Evolutionary conservation across 2,888 invertebrate species (phyloP).

Genomic region (Seladonia tumulorum): DNA sequence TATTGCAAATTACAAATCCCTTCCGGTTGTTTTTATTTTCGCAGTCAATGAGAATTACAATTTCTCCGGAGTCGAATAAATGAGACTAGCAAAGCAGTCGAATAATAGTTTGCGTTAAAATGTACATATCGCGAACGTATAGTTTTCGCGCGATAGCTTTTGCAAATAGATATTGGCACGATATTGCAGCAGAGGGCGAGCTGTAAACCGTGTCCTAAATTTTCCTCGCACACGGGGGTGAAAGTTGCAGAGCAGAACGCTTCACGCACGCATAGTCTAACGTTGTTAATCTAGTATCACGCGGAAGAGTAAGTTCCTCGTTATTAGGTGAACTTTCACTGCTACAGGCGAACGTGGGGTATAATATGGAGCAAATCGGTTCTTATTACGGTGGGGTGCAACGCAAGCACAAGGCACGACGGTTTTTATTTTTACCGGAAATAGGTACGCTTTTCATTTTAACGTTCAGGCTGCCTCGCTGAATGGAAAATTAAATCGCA

Average conservation of each 20-base stretch:
- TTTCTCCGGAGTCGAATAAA: not conserved
- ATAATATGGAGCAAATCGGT: conserved; percentile 65
- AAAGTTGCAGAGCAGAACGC: conserved; percentile 47
- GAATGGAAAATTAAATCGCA: conserved; percentile 24
- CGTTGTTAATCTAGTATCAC: conserved; percentile 62
- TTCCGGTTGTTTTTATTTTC: not conserved
- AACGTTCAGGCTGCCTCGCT: not conserved
- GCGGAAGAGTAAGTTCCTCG: conserved; percentile 57
- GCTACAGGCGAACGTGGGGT: conserved; percentile 51
- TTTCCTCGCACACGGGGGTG: conserved; percentile 23
- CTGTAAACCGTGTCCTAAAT: conserved; percentile 19
- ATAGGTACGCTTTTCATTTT: conserved; percentile 32
- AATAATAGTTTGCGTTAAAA: not conserved
- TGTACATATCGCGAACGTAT: not conserved
- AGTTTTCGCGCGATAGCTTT: not conserved
- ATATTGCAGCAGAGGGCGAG: not conserved
- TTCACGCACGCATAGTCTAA: conserved; percentile 49
- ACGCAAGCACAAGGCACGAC: conserved; percentile 21
- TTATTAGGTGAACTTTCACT: conserved; percentile 62
- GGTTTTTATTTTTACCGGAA: conserved; percentile 62
- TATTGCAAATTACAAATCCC: not conserved
- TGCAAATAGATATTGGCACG: conserved; percentile 1
- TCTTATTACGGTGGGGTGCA: conserved; percentile 59
- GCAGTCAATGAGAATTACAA: not conserved
- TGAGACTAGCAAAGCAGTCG: not conserved